A percentile compares a stretch with the other conserved stretches of the same genome.
phyloP scores from a whole-genome alignment of 2,113 vertebrate genomes.

The Sitta europaea region DNA sequence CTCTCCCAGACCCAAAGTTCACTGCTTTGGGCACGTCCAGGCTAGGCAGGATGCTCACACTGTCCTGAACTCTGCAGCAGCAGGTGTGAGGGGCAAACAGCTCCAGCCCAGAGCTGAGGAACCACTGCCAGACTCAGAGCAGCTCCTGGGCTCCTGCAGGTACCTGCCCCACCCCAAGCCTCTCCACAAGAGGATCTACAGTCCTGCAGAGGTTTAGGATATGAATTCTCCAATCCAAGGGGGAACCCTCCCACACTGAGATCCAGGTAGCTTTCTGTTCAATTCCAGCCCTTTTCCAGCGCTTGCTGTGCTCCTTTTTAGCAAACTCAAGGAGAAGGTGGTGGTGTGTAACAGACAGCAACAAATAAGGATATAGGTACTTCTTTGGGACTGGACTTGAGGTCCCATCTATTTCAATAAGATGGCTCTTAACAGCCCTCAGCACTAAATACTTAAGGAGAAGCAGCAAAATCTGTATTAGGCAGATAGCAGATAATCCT shows the following conservation, averaged over 20 bases:
- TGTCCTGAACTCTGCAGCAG: background rate
- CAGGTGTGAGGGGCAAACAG: background rate
- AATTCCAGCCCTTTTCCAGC: background rate
- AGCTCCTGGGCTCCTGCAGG: background rate
- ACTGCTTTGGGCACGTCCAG: background rate
- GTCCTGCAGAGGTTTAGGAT: background rate
- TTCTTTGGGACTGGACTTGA: background rate
- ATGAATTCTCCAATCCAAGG: background rate
- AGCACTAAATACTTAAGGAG: background rate
- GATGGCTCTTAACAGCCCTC: background rate
- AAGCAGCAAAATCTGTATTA: conserved; percentile 31
- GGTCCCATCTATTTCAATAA: background rate
- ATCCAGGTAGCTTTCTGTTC: background rate
- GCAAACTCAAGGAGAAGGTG: background rate
- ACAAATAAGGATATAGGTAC: background rate
- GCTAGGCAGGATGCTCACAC: background rate
- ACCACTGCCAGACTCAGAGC: background rate
- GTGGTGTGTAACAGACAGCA: background rate
- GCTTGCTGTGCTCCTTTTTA: background rate
- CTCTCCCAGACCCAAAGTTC: accelerated
- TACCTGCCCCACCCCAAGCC: background rate
- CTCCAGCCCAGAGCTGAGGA: background rate
- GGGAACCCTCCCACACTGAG: background rate
- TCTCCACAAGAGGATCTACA: background rate
- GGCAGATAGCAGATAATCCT: conserved; percentile 48